Percentiles rank a stretch among this genome's conserved stretches.
These are phyloP conservation scores for Tachina lurida DNA, from an alignment of 2,888 invertebrate genomes.

Conservation along the genomic window DNA sequence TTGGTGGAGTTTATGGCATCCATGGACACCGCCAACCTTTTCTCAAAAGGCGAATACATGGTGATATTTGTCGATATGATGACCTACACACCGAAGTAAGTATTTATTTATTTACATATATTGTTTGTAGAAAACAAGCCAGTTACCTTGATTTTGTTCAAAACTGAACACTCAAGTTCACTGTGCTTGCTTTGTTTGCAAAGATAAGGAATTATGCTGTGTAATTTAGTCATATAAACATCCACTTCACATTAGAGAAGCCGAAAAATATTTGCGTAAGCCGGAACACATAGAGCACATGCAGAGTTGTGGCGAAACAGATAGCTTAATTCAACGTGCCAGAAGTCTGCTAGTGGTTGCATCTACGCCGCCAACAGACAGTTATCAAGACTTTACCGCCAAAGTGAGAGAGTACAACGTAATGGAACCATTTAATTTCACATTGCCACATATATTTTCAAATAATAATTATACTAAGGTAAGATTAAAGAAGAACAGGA, in stretches of 20 bases:
- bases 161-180: slow-evolving; percentile 21
- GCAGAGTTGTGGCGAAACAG: slow-evolving; percentile 85
- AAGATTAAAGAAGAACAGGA: slow-evolving; percentile 50
- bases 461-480: slow-evolving; percentile 84
- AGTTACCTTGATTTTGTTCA: slow-evolving; percentile 12
- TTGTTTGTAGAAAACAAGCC: slow-evolving; percentile 39
- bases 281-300: slow-evolving; percentile 85
- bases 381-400: slow-evolving; percentile 90
- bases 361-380: slow-evolving; percentile 90
- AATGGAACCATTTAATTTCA: slow-evolving; percentile 91
- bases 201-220: slow-evolving; percentile 29
- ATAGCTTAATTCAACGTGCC: slow-evolving; percentile 86
- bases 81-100: slow-evolving; percentile 89
- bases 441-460: slow-evolving; percentile 85
- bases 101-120: slow-evolving; percentile 70
- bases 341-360: slow-evolving; percentile 94
- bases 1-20: slow-evolving; percentile 95
- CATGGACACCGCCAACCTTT: slow-evolving; percentile 94
- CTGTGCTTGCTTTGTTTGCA: slow-evolving; percentile 43
- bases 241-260: slow-evolving; percentile 84
- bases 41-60: slow-evolving; percentile 96
- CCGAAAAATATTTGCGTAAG: slow-evolving; percentile 91
- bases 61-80: slow-evolving; percentile 97
- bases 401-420: slow-evolving; percentile 91
- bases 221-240: slow-evolving; percentile 68